Evolutionary conservation across 2,113 vertebrate species (phyloP), one percentile per base, ranked within the genome.

Genomic region (Tringa solitaria): DNA sequence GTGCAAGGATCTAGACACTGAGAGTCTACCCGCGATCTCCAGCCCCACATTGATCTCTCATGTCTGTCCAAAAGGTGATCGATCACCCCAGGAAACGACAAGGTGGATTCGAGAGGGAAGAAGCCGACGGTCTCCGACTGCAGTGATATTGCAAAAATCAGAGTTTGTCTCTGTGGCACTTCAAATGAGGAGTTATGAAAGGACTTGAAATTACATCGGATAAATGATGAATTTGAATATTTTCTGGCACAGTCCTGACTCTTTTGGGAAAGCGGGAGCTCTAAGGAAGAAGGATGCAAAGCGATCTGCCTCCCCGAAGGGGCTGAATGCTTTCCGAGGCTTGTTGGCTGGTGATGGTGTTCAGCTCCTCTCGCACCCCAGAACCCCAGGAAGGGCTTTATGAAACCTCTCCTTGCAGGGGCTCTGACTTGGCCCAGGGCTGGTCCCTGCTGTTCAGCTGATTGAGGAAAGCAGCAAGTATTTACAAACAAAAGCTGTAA

Each of bases 251-350:
- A 26, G 15, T 14, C 20, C 50, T 63, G 77, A 32, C 19, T 61
- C 30, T 23, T 26, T 26, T 7, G 10, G 14, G 60, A 14, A 43
- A 59, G 30, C 7, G 5, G 59, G 60, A 64, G 26, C 24, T 37
- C n/a, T 12, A 3, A 23, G 90, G 37, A 72, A 32, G 46, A 39
- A 28, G 17, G 32, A 8, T 39, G 50, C 27, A 23, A 48, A 50
- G 60, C 0, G 1, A 12, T 30, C 70, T 30, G 22, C 48, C 26
- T 27, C 23, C 51, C 45, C 4, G 27, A 3, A 9, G 17, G 27
- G 26, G 17, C 21, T 63, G 2, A 1, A 4, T 9, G 27, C 27
- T 63, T 26, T 12, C 16, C 1, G 10, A 3, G 22, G 54, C 19
- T 17, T 15, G 26, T 7, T 51, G 63, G 24, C 41, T 53, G 13